These are phyloP conservation scores for Nycticorax nycticorax DNA, from an alignment of 2,113 vertebrate species.

Conservation along the genomic window DNA sequence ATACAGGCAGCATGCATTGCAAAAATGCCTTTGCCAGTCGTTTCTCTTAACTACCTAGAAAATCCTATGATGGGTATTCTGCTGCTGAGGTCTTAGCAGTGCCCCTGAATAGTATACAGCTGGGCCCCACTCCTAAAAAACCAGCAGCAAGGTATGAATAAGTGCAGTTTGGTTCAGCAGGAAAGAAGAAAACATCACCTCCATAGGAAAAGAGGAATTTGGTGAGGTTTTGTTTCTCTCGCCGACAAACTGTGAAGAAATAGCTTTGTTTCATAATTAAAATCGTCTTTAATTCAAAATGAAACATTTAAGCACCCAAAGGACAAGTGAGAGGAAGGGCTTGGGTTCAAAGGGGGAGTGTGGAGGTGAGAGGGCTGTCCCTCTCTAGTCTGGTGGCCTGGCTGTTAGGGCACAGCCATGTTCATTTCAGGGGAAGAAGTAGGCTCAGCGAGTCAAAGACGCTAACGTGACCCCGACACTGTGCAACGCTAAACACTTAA, in stretches of 20 bases:
- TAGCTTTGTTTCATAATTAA: not conserved
- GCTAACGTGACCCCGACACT: not conserved
- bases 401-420: not conserved
- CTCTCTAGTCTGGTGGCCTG: not conserved
- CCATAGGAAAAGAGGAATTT: not conserved
- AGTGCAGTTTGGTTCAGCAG: not conserved
- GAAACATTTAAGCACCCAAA: not conserved
- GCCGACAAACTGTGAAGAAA: not conserved
- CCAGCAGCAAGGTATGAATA: not conserved
- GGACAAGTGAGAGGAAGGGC: not conserved
- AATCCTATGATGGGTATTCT: not conserved
- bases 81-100: not conserved
- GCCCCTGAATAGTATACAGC: not conserved
- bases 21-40: not conserved
- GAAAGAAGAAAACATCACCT: not conserved
- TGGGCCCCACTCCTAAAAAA: not conserved
- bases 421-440: not conserved
- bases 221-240: not conserved
- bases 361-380: not conserved
- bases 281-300: not conserved
- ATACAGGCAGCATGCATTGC: not conserved
- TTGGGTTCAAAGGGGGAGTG: not conserved
- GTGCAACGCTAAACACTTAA: slow-evolving; percentile 3
- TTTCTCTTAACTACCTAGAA: not conserved
- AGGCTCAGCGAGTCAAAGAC: not conserved